Base-by-base conservation (phyloP, 2,113 vertebrate genomes). In the Bambusicola thoracicus region DNA sequence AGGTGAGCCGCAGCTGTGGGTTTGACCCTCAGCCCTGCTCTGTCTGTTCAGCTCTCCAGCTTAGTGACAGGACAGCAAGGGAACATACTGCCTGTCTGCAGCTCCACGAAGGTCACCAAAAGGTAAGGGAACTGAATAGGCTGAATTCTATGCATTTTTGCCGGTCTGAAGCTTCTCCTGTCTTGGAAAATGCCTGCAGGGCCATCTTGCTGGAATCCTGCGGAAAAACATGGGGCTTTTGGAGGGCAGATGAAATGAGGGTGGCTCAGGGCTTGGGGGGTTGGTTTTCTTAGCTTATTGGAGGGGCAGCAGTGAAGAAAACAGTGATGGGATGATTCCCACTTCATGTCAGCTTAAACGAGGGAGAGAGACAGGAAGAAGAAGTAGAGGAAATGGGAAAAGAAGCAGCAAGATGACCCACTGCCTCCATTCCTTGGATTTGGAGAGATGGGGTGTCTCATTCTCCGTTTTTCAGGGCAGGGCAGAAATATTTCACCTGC, bases 101-200 rank as follows among this genome's bases (percentile, higher is more conserved):
- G 72, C 81, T 91, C 77, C 48, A 77, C 53, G 41, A 34, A 93
- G 94, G 93, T 96, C 95, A 96, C 41, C 3, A 2, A 95, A 94
- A 96, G 95, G 93, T 95, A 85, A 96, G 67, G 17, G 22, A 93
- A 78, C 11, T 67, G 61, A 93, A 91, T 34, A 93, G 76, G 75
- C 55, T 51, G 72, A 92, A 96, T 96, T 97, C 95, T 96, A 72
- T 49, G 73, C 95, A 95, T 97, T 96, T 94, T 96, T 96, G 72
- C 85, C 82, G 82, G 95, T 96, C 92, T 94, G 92, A 92, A 93
- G 48, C 46, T 86, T 94, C 80, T 90, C 70, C 94, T 94, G 94
- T 95, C 87, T 93, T 96, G 94, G 61, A 94, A 97, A 94, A 96
- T 1, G 32, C 94, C 96, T 73, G 21, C 80, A 90, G 95, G 94